Percentiles rank a stretch among this genome's conserved stretches.
These are phyloP conservation scores for Bilobella aurantiaca DNA, from an alignment of 1,140 invertebrate species.

Conservation along the genomic window DNA sequence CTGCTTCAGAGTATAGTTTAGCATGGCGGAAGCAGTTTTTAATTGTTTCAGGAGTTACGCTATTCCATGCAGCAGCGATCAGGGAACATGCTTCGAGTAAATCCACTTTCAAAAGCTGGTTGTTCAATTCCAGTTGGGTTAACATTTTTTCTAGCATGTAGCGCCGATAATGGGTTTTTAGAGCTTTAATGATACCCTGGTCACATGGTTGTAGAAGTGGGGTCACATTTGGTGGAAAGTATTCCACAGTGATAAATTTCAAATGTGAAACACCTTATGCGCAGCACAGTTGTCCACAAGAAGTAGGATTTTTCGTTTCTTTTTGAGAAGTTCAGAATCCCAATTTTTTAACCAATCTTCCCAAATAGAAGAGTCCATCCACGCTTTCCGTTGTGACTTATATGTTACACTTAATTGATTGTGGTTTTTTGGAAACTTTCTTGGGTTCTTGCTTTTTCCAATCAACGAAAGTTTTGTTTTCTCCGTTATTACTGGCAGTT, in stretches of 20 bases:
- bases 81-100: not conserved
- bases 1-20: not conserved
- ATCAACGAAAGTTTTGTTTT: conserved; percentile 24
- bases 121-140: not conserved
- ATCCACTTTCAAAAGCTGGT: not conserved
- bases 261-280: not conserved
- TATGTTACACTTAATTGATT: conserved; percentile 1
- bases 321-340: not conserved
- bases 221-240: conserved; percentile 4
- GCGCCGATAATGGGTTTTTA: conserved; percentile 9
- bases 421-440: not conserved
- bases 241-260: conserved; percentile 9
- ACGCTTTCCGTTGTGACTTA: conserved; percentile 1
- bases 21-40: not conserved
- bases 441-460: conserved; percentile 1
- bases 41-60: not conserved
- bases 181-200: conserved; percentile 6
- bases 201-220: conserved; percentile 8
- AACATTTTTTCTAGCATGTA: not conserved
- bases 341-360: not conserved
- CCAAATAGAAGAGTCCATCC: conserved; percentile 12
- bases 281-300: conserved; percentile 11
- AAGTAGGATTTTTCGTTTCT: conserved; percentile 12
- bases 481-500: no score
- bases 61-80: not conserved